Evolutionary conservation across 1,140 invertebrate species (phyloP).

Genomic region (Eriosoma lanigerum): DNA sequence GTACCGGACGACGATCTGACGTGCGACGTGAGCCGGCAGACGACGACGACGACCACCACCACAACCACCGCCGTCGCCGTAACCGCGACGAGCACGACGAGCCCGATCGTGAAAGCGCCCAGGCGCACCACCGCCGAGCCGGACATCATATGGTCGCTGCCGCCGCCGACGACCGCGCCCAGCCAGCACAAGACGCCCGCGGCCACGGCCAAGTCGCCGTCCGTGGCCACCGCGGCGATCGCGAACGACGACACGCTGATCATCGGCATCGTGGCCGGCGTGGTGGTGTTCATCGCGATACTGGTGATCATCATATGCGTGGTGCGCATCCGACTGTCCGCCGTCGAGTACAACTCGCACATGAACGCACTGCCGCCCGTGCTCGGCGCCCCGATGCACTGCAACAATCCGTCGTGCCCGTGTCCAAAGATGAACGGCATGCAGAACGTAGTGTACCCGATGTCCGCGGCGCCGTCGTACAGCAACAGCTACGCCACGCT

Average conservation of each 20-base stretch:
- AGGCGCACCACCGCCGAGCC: constrained; percentile 62
- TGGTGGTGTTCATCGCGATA: constrained; percentile 85
- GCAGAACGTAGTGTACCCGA: constrained; percentile 47
- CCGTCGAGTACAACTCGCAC: constrained; percentile 60
- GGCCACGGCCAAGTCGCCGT: constrained; percentile 59
- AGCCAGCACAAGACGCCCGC: constrained; percentile 61
- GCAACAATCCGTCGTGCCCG: constrained; percentile 55
- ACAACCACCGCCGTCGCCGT: constrained; percentile 57
- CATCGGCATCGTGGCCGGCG: constrained; percentile 87
- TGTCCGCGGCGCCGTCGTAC: constrained; percentile 53
- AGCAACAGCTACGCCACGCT: constrained; percentile 56
- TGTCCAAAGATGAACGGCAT: constrained; percentile 40
- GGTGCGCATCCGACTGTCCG: constrained; percentile 65
- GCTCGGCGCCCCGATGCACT: constrained; percentile 64
- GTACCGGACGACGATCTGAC: constrained; percentile 78
- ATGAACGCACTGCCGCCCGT: constrained; percentile 63
- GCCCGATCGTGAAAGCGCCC: constrained; percentile 58
- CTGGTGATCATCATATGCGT: constrained; percentile 86
- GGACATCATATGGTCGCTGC: constrained; percentile 84
- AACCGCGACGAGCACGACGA: constrained; percentile 57
- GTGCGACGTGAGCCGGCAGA: constrained; percentile 65
- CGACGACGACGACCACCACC: constrained; percentile 62
- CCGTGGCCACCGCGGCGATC: constrained; percentile 61
- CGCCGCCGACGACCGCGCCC: constrained; percentile 63
- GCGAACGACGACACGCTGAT: constrained; percentile 88